These are phyloP conservation scores for Xenus cinereus DNA, from an alignment of 2,113 vertebrate species.

Conservation along the genomic window DNA sequence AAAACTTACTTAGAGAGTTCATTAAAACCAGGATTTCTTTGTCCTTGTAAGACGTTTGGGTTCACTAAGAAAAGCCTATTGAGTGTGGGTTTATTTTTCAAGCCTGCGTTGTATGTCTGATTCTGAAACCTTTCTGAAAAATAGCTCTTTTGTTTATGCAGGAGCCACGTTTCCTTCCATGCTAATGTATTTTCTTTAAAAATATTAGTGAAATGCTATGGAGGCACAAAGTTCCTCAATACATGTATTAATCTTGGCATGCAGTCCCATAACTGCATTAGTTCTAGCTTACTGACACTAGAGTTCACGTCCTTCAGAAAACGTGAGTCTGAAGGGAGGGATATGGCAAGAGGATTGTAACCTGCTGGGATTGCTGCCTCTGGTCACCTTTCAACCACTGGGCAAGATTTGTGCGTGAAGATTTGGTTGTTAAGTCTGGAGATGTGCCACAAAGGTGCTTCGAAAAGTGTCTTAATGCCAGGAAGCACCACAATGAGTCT, in stretches of 20 bases:
- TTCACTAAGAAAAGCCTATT: constrained; percentile 23
- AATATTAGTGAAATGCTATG: background rate
- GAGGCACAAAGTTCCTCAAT: background rate
- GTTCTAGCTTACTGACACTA: background rate
- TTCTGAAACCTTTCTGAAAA: constrained; percentile 29
- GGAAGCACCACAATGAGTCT: background rate
- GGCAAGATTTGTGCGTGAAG: background rate
- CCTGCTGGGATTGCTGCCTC: background rate
- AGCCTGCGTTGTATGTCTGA: background rate
- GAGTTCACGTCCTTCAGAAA: background rate
- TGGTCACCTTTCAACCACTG: background rate
- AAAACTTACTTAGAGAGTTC: constrained; percentile 20
- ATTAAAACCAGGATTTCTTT: constrained; percentile 38
- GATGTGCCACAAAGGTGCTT: background rate
- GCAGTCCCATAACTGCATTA: background rate
- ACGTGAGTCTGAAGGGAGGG: background rate
- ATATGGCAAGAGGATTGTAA: background rate
- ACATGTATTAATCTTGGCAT: constrained; percentile 6
- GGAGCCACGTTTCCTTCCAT: constrained; percentile 24
- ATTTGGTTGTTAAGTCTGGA: background rate
- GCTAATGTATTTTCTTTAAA: constrained; percentile 38
- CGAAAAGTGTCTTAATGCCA: background rate
- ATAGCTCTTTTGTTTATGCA: constrained; percentile 19
- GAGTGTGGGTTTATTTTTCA: constrained; percentile 40
- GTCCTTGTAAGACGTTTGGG: background rate